Evolutionary conservation across 2,888 invertebrate genomes (phyloP), one percentile per base, ranked within the genome.

Genomic region (Prostheceraeus crozeri): DNA sequence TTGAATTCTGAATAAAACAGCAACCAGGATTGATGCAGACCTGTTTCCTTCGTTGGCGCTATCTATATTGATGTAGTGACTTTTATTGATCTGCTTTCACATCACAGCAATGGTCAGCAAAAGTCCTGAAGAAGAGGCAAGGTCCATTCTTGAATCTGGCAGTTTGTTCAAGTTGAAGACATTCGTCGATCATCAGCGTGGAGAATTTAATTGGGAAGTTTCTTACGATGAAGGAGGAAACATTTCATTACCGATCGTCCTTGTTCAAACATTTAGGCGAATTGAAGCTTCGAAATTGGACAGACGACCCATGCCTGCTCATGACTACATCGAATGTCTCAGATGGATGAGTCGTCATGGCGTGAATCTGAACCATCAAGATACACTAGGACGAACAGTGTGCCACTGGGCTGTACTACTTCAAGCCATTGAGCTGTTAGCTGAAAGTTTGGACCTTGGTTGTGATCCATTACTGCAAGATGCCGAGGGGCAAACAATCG

Each of bases 331-430:
- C 59, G 35, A 59, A 23, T 59, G 59, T 36, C 35, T 59, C n/a
- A 21, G 25, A n/a, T 30, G 33, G 10, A 21, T 59, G 40, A 6
- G 16, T n/a, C 27, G 30, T n/a, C 23, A 35, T 65, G 89, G 88
- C 1, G 88, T 93, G 0, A 85, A 93, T 74, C 84, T 89, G 0
- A 89, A 93, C 77, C 82, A 89, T 14, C 90, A 90, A 75, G 96
- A 94, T 73, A 81, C 86, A 55, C 85, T 89, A 72, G 91, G 91
- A 11, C 82, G 93, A 64, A 90, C 59, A 4, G 23, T 59, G 10
- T 23, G 35, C n/a, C 59, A 59, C 23, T 59, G 59, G 59, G 21
- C 35, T 35, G 40, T 59, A 11, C 36, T 59, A 1, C 30, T 57
- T 8, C 59, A 59, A 14, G 28, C 36, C 31, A 21, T 31, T 6